These are phyloP conservation scores for Zaprionus lineosus DNA, from an alignment of 2,888 invertebrate species.

Conservation along the genomic window DNA sequence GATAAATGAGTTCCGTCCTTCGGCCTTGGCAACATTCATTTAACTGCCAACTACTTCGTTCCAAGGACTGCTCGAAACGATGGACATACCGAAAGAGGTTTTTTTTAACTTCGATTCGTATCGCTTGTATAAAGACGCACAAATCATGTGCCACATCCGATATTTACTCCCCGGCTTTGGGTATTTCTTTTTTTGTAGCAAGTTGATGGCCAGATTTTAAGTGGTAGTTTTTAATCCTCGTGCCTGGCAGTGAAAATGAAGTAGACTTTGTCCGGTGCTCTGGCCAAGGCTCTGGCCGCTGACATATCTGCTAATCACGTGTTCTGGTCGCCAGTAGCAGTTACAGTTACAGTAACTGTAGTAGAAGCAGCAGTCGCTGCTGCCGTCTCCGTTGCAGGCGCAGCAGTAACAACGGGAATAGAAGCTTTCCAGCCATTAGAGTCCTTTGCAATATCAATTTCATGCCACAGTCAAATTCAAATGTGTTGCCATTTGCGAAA, in stretches of 20 bases:
- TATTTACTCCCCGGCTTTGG: too few relatives aligned
- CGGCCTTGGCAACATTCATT: too few relatives aligned
- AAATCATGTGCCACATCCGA: too few relatives aligned
- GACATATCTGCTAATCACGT: constrained; percentile 53
- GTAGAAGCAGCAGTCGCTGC: neutral
- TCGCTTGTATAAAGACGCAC: too few relatives aligned
- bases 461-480: constrained; percentile 52
- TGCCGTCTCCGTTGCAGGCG: too few relatives aligned
- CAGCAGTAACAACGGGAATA: constrained; percentile 9
- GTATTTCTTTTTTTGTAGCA: neutral
- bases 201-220: neutral
- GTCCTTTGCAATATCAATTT: constrained; percentile 57
- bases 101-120: too few relatives aligned
- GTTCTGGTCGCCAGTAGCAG: constrained; percentile 23
- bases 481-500: constrained; percentile 44
- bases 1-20: too few relatives aligned
- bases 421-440: constrained; percentile 10
- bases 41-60: too few relatives aligned
- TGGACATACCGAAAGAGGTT: too few relatives aligned
- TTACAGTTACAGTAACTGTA: neutral
- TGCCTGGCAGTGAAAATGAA: constrained; percentile 12
- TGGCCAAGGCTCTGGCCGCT: constrained; percentile 26
- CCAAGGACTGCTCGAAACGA: too few relatives aligned
- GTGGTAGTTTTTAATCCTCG: neutral
- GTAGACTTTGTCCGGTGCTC: constrained; percentile 3